Conservation (phyloP, 2,113 vertebrate species). For the Apistogramma diplotaenia region DNA sequence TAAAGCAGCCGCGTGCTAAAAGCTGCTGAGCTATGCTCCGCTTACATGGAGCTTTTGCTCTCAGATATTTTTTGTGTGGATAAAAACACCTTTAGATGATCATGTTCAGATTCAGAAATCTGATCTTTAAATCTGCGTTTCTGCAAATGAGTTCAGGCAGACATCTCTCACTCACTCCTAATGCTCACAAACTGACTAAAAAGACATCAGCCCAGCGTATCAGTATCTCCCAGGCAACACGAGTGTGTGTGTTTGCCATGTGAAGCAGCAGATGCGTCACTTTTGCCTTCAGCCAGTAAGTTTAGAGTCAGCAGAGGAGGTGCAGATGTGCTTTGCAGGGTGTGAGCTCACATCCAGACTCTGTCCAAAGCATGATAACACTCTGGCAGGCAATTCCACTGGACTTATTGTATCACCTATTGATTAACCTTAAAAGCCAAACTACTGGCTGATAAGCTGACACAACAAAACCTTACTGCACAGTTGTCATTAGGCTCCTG, state of each 20-base stretch:
- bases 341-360: neutral
- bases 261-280: conserved; percentile 28
- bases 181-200: neutral
- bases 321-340: conserved; percentile 4
- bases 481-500: neutral
- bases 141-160: neutral
- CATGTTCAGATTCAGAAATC: neutral
- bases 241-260: neutral
- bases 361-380: neutral
- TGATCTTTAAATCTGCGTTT: neutral
- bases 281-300: neutral
- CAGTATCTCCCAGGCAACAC: neutral
- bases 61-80: neutral
- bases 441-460: neutral
- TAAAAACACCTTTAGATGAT: neutral
- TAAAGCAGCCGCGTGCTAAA: neutral
- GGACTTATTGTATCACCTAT: neutral
- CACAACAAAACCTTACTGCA: neutral
- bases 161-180: neutral
- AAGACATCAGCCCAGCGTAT: neutral
- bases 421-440: neutral
- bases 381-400: neutral
- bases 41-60: neutral
- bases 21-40: neutral
- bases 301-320: conserved; percentile 1